phyloP scores from a whole-genome alignment of 2,888 invertebrate genomes.

The Vesta saturnalis region DNA sequence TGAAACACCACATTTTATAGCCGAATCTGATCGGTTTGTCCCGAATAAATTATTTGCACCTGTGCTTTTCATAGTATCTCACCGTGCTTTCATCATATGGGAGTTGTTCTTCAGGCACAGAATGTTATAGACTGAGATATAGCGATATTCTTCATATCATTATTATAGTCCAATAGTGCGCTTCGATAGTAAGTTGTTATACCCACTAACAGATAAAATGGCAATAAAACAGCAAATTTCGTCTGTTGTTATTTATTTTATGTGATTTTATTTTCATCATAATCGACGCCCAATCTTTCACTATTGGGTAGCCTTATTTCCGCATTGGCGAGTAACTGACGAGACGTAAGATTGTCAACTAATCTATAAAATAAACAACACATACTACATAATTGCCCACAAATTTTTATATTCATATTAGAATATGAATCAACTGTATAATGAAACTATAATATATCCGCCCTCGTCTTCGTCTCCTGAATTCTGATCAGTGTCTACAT shows the following conservation, averaged over 20 bases:
- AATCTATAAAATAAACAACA: no score
- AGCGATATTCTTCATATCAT: background rate
- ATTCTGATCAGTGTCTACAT: conserved; percentile 1
- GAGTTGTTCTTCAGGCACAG: background rate
- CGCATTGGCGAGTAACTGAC: background rate
- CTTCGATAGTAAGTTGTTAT: background rate
- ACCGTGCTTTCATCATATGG: no score
- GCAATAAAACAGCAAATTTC: background rate
- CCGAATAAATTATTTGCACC: no score
- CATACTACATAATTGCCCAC: no score
- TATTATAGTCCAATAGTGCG: background rate
- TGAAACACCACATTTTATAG: no score
- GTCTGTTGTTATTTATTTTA: conserved; percentile 1
- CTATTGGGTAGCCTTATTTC: background rate
- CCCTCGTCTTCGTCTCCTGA: background rate
- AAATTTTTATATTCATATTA: no score
- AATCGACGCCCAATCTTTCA: background rate
- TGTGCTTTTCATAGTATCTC: no score
- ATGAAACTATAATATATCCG: background rate
- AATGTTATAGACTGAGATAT: background rate
- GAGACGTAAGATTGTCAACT: conserved; percentile 2
- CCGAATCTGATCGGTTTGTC: no score
- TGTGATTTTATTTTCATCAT: background rate
- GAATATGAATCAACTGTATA: no score
- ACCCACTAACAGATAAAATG: background rate